phyloP scores from a whole-genome alignment of 2,888 invertebrate genomes.

The Balanococcus diminutus region DNA sequence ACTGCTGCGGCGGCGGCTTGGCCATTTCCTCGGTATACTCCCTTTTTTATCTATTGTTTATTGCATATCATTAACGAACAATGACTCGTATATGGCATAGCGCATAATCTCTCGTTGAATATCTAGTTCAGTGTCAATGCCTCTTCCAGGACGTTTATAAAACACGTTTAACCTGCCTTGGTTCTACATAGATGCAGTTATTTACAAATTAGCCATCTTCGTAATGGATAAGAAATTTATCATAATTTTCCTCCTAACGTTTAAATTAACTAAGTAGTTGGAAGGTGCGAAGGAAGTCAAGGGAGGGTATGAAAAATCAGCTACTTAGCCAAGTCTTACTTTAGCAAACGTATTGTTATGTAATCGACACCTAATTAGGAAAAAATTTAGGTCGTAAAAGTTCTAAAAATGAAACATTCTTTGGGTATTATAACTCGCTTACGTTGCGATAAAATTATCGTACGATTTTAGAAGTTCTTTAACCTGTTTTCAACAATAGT shows the following conservation, averaged over 20 bases:
- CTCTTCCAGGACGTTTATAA: slow-evolving; percentile 30
- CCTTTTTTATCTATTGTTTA: slow-evolving; percentile 40
- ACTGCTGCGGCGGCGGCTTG: neutral
- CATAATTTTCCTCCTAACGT: no score
- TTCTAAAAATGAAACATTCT: neutral
- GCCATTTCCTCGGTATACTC: slow-evolving; percentile 7
- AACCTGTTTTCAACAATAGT: slow-evolving; percentile 10
- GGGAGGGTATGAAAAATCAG: no score
- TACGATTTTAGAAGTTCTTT: neutral
- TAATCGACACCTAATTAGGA: no score
- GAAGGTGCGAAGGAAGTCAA: no score
- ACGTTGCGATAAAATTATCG: neutral
- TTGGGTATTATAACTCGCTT: neutral
- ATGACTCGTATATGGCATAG: slow-evolving; percentile 21
- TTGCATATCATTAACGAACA: slow-evolving; percentile 40
- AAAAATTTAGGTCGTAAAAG: neutral
- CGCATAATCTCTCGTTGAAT: slow-evolving; percentile 38
- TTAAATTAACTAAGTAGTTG: no score
- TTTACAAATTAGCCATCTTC: neutral
- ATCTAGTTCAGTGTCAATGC: slow-evolving; percentile 42
- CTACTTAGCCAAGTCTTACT: no score
- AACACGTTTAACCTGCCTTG: neutral
- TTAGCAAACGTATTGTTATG: no score
- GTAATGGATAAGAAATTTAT: no score
- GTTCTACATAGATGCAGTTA: neutral